Percentiles rank a stretch among this genome's conserved stretches.
phyloP scores from a whole-genome alignment of 2,888 invertebrate species.

The Heteromyza rotundicornis region DNA sequence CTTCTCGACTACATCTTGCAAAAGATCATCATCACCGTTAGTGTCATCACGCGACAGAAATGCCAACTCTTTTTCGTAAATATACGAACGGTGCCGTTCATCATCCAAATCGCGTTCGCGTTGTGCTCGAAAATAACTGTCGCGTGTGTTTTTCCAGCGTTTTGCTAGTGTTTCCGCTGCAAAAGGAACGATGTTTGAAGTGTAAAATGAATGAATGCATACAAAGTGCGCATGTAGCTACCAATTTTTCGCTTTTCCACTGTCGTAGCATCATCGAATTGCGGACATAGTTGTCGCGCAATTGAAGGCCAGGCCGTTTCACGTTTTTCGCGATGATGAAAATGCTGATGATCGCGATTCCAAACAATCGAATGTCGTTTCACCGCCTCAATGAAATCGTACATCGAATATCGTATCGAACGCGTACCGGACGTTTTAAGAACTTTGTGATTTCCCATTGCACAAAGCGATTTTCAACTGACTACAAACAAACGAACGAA shows the following conservation, averaged over 20 bases:
- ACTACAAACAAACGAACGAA: no score
- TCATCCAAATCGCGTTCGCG: slow-evolving; percentile 18
- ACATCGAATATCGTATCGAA: slow-evolving; percentile 40
- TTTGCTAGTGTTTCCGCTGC: slow-evolving; percentile 41
- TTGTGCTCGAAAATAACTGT: slow-evolving; percentile 41
- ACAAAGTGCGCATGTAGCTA: no score
- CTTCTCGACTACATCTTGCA: slow-evolving; percentile 10
- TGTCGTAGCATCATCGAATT: slow-evolving; percentile 30
- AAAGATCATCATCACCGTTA: slow-evolving; percentile 28
- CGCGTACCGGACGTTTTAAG: neutral
- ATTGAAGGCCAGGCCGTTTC: slow-evolving; percentile 45
- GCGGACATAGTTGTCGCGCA: slow-evolving; percentile 36
- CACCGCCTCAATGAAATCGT: slow-evolving; percentile 45
- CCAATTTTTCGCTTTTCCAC: slow-evolving; percentile 42
- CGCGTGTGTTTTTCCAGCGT: slow-evolving; percentile 48
- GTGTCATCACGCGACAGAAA: slow-evolving; percentile 36
- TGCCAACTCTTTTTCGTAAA: slow-evolving; percentile 43
- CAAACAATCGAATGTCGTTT: slow-evolving; percentile 38
- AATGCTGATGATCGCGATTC: slow-evolving; percentile 42
- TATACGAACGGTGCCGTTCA: slow-evolving; percentile 33
- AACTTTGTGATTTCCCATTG: no score
- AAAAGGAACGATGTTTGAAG: neutral
- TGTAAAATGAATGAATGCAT: neutral
- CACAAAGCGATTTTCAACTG: no score
- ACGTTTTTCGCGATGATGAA: slow-evolving; percentile 43